phyloP scores from a whole-genome alignment of 2,797 vertebrate species.

The Sarcophilus harrisii region DNA sequence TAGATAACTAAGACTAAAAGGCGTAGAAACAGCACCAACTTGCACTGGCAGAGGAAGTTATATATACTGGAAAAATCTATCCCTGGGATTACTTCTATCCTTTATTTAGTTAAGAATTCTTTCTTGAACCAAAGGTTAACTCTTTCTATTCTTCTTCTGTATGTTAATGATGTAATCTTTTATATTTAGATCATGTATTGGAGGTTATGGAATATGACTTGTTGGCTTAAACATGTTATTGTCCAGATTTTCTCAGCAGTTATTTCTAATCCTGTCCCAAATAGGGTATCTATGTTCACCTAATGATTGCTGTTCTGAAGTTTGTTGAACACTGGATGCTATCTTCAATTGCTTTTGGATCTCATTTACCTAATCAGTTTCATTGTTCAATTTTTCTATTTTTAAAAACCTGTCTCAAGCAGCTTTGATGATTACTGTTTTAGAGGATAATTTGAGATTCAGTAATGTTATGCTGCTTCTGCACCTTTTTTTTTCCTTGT shows the following conservation, averaged over 20 bases:
- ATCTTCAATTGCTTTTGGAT: neutral
- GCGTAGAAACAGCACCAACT: neutral
- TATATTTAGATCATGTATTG: neutral
- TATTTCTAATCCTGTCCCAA: too few species aligned
- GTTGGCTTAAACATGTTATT: neutral
- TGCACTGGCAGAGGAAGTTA: neutral
- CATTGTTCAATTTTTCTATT: neutral
- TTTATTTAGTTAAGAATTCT: neutral
- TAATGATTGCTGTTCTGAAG: neutral
- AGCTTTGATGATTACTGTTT: neutral
- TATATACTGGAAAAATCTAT: neutral
- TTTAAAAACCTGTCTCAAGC: neutral
- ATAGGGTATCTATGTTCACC: neutral
- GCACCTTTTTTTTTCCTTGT: neutral
- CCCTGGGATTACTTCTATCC: neutral
- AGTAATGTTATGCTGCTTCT: neutral
- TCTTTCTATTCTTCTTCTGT: neutral
- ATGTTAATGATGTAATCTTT: neutral
- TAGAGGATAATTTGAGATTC: neutral
- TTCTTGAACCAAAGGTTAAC: neutral
- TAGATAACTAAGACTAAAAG: neutral
- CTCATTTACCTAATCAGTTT: neutral
- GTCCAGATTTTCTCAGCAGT: neutral
- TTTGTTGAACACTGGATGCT: neutral
- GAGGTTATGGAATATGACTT: neutral